These are phyloP conservation scores for Urosaurus nigricauda DNA, from an alignment of 2,797 vertebrate species.

Conservation along the genomic window DNA sequence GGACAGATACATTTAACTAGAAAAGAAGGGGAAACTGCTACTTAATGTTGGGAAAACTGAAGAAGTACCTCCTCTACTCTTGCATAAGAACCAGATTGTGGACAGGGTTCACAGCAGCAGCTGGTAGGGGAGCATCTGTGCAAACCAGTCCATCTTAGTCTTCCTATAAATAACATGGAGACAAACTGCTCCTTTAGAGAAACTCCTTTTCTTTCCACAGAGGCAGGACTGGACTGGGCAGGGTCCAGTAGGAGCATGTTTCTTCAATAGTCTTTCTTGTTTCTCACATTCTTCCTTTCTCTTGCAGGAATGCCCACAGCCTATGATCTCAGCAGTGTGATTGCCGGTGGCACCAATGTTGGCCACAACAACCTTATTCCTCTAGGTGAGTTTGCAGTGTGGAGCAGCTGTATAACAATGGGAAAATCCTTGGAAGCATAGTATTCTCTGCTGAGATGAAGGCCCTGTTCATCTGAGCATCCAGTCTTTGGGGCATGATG, in stretches of 20 bases:
- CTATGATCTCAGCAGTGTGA: constrained; percentile 96
- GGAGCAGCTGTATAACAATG: background rate
- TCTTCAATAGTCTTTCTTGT: background rate
- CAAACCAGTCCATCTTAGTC: background rate
- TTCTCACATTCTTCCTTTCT: constrained; percentile 12
- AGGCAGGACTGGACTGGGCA: background rate
- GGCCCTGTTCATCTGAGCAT: background rate
- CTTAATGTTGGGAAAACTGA: background rate
- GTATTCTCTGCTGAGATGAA: background rate
- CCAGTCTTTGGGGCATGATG: background rate
- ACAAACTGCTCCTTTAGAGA: background rate
- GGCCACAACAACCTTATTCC: constrained; percentile 97
- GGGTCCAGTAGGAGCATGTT: background rate
- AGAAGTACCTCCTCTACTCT: background rate
- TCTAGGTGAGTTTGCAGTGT: constrained; percentile 83
- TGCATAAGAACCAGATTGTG: background rate
- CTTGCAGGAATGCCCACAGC: constrained; percentile 91
- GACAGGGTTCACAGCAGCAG: background rate
- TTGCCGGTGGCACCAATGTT: constrained; percentile 87
- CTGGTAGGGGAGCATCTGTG: background rate
- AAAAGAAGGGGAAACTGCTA: background rate
- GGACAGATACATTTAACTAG: background rate
- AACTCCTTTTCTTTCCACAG: background rate
- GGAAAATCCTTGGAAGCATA: background rate
- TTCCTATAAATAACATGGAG: background rate